Evolutionary conservation across 2,113 vertebrate species (phyloP), one percentile per base, ranked within the genome.

Genomic region (Gobio gobio): DNA sequence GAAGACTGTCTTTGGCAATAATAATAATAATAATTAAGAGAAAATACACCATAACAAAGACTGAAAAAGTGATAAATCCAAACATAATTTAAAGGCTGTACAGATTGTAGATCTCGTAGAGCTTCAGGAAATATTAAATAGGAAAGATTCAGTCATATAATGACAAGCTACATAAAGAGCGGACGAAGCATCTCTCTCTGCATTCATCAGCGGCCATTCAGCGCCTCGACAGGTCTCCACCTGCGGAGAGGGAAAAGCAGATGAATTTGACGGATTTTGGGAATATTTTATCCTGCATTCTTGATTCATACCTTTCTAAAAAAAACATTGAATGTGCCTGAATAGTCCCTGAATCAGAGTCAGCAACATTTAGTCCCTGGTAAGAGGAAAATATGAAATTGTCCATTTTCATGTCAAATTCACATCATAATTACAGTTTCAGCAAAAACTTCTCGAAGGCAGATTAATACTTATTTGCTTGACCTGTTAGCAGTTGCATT

Each of bases 181-280:
- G 59, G 79, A 84, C 47, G 36, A 29, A 12, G 83, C 49, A 26
- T 79, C 61, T 76, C 63, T 51, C 80, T 77, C 47, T 47, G 40
- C 33, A 13, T 59, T 47, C 77, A 33, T 54, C 64, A 64, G 36
- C 36, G 36, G 36, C 13, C 51, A 45, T 78, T 95, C 89, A 95
- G 87, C 94, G 94, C 56, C 89, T 93, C 86, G 94, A 94, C 92
- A 94, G 88, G 89, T 95, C 94, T 2, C 93, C 94, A 56, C 94
- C 95, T 95, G 93, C 58, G 85, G 75, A 78, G 29, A 75, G 51
- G 40, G 49, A 72, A n/a, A 2, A 20, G 13, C 14, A 36, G 2
- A 72, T 43, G 20, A n/a, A 45, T 20, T 8, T 9, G 26, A 1
- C 64, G 18, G 64, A 7, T 20, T 33, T 18, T 36, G 5, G 18